A percentile compares a stretch with the other conserved stretches of the same genome.
phyloP scores from a whole-genome alignment of 2,113 vertebrate genomes.

The Arothron firmamentum region DNA sequence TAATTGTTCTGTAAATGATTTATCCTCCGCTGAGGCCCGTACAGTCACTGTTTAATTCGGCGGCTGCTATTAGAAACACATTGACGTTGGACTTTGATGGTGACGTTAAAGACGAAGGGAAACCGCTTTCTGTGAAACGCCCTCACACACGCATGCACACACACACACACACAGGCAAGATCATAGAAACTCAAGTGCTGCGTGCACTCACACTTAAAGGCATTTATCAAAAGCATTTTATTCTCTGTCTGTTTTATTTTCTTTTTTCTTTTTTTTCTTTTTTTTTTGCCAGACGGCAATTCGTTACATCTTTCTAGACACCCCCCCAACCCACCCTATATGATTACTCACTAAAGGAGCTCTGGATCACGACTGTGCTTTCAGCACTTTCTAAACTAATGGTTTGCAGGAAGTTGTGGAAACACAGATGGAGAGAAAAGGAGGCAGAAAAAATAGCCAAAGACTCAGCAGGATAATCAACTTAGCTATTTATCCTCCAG shows the following conservation, averaged over 20 bases:
- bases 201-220: slow-evolving; percentile 27
- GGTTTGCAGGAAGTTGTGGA: slow-evolving; percentile 65
- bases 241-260: slow-evolving; percentile 2
- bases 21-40: slow-evolving; percentile 67
- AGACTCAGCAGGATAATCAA: slow-evolving; percentile 62
- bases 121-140: slow-evolving; percentile 65
- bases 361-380: slow-evolving; percentile 54
- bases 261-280: slow-evolving; percentile 15
- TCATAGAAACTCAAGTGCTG: slow-evolving; percentile 1
- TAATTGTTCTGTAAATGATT: slow-evolving; percentile 77
- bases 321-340: slow-evolving; percentile 16
- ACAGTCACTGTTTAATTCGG: slow-evolving; percentile 70
- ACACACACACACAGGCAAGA: slow-evolving; percentile 19
- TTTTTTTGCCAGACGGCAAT: slow-evolving; percentile 34
- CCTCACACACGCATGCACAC: slow-evolving; percentile 52
- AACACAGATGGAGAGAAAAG: slow-evolving; percentile 47
- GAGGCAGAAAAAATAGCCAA: slow-evolving; percentile 41
- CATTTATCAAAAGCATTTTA: slow-evolving; percentile 56
- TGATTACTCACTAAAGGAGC: slow-evolving; percentile 57
- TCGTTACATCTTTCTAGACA: slow-evolving; percentile 47
- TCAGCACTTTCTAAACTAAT: slow-evolving; percentile 68
- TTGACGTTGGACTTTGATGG: slow-evolving; percentile 68
- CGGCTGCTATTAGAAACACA: slow-evolving; percentile 73
- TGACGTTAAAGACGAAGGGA: slow-evolving; percentile 66
- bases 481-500: slow-evolving; percentile 59